phyloP scores from a whole-genome alignment of 2,888 invertebrate genomes.

The Fabriciana adippe region DNA sequence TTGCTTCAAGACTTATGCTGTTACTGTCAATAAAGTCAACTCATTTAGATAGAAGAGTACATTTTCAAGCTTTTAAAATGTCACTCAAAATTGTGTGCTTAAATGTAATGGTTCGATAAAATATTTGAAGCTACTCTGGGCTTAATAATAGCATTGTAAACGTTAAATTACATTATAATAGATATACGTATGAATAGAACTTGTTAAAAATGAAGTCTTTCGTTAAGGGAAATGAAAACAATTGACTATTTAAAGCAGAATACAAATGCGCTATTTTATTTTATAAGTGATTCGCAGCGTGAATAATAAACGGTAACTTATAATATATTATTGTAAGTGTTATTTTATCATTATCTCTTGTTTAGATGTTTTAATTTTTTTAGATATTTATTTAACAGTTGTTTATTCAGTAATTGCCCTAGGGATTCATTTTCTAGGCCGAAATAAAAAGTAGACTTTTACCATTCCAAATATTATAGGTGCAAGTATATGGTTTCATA shows the following conservation, averaged over 20 bases:
- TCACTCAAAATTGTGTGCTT: background rate
- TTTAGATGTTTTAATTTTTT: background rate
- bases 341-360: no score
- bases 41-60: slow-evolving; percentile 13
- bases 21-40: slow-evolving; percentile 54
- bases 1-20: slow-evolving; percentile 43
- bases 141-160: no score
- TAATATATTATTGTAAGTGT: no score
- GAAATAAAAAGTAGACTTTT: no score
- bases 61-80: slow-evolving; percentile 13
- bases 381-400: slow-evolving; percentile 1
- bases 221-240: slow-evolving; percentile 40
- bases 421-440: no score
- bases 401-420: no score
- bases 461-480: no score
- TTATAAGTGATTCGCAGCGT: slow-evolving; percentile 18
- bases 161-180: no score
- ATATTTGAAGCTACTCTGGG: no score
- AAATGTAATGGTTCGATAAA: background rate
- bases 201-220: slow-evolving; percentile 35
- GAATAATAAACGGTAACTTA: slow-evolving; percentile 18
- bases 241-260: slow-evolving; percentile 42
- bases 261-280: slow-evolving; percentile 34
- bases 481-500: no score
- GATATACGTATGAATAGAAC: slow-evolving; percentile 21